Percentiles rank a stretch among this genome's conserved stretches.
Conservation (phyloP, 2,797 vertebrate genomes). For the Eulemur coronatus region DNA sequence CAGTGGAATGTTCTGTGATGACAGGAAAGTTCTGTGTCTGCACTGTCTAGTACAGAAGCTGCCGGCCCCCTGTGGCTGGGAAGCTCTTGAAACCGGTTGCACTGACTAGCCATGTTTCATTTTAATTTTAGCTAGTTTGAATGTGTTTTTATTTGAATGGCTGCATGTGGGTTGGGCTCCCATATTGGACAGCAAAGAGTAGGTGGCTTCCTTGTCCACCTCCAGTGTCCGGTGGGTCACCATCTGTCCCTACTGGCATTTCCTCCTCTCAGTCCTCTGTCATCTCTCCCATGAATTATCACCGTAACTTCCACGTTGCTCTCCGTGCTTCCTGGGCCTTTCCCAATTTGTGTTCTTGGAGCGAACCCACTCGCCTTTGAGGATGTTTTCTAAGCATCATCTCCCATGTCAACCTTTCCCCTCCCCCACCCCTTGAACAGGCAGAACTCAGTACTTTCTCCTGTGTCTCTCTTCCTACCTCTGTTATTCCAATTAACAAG, state of each 20-base stretch:
- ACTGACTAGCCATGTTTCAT: background rate
- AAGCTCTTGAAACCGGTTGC: background rate
- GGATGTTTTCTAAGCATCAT: background rate
- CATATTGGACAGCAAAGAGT: background rate
- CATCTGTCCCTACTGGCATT: background rate
- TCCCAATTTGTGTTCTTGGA: background rate
- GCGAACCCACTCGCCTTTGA: accelerated
- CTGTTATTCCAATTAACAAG: background rate
- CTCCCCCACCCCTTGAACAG: background rate
- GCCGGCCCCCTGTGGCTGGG: background rate
- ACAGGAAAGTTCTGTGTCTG: no score
- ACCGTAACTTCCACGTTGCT: background rate
- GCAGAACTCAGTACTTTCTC: background rate
- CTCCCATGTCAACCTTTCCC: no score
- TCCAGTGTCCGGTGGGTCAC: background rate
- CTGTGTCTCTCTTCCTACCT: background rate
- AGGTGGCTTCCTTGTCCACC: background rate
- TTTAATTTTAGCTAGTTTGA: background rate
- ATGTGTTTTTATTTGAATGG: background rate
- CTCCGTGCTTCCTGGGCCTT: background rate
- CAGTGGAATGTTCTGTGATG: background rate
- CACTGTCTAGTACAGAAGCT: background rate
- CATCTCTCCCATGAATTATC: background rate
- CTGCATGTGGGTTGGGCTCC: background rate
- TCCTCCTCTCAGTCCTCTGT: background rate